A percentile compares a stretch with the other conserved stretches of the same genome.
Evolutionary conservation across 2,888 invertebrate genomes (phyloP).

Genomic region (Drosophila subquinaria): DNA sequence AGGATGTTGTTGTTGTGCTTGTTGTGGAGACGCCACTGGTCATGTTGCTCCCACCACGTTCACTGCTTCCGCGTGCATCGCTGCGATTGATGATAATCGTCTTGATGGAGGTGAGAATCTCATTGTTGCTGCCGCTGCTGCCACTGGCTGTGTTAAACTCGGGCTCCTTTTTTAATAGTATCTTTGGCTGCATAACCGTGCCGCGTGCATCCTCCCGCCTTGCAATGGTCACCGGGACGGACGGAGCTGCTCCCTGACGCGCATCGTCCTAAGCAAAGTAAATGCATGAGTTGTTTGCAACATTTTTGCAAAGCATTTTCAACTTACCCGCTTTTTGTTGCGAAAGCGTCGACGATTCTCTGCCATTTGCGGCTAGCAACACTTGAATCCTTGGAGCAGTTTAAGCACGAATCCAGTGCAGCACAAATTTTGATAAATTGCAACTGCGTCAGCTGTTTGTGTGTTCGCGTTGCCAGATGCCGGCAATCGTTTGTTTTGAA

Average conservation of each 20-base stretch:
- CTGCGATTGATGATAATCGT: slow-evolving; percentile 82
- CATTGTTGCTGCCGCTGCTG: slow-evolving; percentile 42
- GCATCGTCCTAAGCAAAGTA: slow-evolving; percentile 47
- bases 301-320: not conserved
- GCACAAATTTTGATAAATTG: not conserved
- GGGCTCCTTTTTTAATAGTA: slow-evolving; percentile 81
- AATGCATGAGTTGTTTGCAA: not conserved
- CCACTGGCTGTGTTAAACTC: slow-evolving; percentile 26
- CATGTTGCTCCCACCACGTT: slow-evolving; percentile 18
- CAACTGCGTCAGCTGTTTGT: not conserved
- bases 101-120: slow-evolving; percentile 59
- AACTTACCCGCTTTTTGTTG: slow-evolving; percentile 70
- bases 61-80: slow-evolving; percentile 38
- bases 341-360: slow-evolving; percentile 81
- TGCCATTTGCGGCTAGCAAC: slow-evolving; percentile 58
- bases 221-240: slow-evolving; percentile 77
- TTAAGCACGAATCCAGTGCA: not conserved
- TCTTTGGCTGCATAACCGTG: slow-evolving; percentile 81
- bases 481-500: not conserved
- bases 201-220: slow-evolving; percentile 70
- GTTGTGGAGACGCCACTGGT: not conserved
- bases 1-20: not conserved
- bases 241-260: slow-evolving; percentile 62
- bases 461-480: slow-evolving; percentile 3
- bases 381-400: not conserved